A percentile compares a stretch with the other conserved stretches of the same genome.
phyloP scores from a whole-genome alignment of 2,797 vertebrate species.

The Heteromormyrus szaboi region DNA sequence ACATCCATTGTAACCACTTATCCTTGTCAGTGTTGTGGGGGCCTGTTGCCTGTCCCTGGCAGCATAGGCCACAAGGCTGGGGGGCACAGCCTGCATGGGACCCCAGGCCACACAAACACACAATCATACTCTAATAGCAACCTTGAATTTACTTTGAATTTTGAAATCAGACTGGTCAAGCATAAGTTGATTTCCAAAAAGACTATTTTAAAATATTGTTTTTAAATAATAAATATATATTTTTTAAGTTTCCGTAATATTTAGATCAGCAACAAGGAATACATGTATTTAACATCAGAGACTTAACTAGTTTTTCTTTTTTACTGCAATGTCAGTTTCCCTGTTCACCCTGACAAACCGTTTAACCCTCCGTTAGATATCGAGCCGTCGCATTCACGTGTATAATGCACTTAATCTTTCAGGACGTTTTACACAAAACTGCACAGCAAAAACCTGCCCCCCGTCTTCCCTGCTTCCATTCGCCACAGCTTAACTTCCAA shows the following conservation, averaged over 20 bases:
- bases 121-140: neutral
- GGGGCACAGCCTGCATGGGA: neutral
- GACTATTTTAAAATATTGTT: neutral
- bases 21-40: neutral
- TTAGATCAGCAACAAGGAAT: neutral
- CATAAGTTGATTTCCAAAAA: neutral
- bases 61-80: neutral
- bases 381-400: neutral
- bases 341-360: neutral
- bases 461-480: neutral
- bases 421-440: neutral
- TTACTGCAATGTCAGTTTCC: neutral
- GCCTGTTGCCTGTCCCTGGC: neutral
- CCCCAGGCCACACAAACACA: neutral
- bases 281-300: neutral
- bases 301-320: neutral
- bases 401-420: neutral
- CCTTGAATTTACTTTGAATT: neutral
- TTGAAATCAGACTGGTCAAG: neutral
- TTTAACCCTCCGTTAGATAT: neutral
- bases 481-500: neutral
- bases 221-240: neutral
- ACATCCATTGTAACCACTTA: too few species aligned
- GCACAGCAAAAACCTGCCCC: neutral
- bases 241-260: neutral